These are phyloP conservation scores for Clitarchus hookeri DNA, from an alignment of 2,888 invertebrate species.

Conservation along the genomic window DNA sequence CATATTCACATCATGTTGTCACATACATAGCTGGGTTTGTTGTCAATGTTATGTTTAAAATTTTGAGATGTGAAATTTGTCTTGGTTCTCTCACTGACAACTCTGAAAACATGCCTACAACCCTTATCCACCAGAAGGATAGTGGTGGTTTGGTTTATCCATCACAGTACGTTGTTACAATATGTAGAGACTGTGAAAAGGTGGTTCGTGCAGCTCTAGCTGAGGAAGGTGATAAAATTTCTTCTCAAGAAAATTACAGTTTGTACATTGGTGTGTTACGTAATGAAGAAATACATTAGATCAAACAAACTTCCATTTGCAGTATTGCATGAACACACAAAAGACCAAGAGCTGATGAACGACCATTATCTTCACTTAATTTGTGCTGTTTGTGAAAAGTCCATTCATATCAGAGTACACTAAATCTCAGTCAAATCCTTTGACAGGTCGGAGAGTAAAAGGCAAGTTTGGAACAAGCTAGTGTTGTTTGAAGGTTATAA, in stretches of 20 bases:
- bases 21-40: constrained; percentile 23
- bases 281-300: background rate
- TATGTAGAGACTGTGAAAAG: constrained; percentile 1
- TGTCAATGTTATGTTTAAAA: background rate
- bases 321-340: background rate
- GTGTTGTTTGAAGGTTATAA: too few species aligned
- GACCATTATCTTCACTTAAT: background rate
- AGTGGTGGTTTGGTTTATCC: background rate
- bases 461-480: too few species aligned
- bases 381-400: background rate
- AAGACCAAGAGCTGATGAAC: background rate
- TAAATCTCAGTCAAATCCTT: background rate
- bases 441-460: too few species aligned
- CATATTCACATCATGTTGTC: background rate
- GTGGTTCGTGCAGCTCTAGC: background rate
- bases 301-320: background rate
- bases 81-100: background rate
- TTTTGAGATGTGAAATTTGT: background rate
- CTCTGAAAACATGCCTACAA: background rate
- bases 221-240: background rate
- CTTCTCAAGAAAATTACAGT: background rate
- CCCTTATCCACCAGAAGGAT: background rate
- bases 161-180: background rate
- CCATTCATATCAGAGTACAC: background rate
- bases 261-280: background rate